phyloP scores from a whole-genome alignment of 2,888 invertebrate species.

The Scelioninae gen. 1 region DNA sequence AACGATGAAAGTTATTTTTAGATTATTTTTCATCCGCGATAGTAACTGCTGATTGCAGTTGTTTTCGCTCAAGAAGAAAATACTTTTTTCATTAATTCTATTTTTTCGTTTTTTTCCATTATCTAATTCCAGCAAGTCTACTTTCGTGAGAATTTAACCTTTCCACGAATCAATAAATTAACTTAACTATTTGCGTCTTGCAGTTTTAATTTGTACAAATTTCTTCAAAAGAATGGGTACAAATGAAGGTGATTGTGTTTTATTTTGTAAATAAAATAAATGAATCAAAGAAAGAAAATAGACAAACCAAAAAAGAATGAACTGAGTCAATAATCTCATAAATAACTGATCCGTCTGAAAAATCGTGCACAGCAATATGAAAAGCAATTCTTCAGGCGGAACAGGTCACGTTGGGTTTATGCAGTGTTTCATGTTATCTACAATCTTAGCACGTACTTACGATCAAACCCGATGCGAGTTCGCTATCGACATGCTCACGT shows the following conservation, averaged over 20 bases:
- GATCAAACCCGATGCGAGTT: conserved; percentile 33
- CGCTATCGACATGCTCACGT: conserved; percentile 43
- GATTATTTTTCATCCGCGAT: background rate
- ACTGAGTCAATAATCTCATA: background rate
- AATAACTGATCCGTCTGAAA: conserved; percentile 18
- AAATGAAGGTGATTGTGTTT: too few species aligned
- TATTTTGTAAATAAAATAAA: background rate
- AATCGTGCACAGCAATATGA: conserved; percentile 29
- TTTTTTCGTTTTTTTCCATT: conserved; percentile 9
- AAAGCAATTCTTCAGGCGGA: conserved; percentile 31
- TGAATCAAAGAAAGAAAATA: background rate
- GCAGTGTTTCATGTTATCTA: conserved; percentile 20
- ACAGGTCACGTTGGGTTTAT: conserved; percentile 5
- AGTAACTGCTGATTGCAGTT: background rate
- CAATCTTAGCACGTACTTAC: conserved; percentile 57
- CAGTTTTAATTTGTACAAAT: too few species aligned
- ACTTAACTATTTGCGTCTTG: too few species aligned
- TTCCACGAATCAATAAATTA: conserved; percentile 29
- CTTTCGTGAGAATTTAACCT: conserved; percentile 8
- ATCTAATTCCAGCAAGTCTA: conserved; percentile 17
- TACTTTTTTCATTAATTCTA: conserved; percentile 22
- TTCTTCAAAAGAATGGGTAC: too few species aligned
- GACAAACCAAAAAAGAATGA: background rate
- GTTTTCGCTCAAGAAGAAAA: conserved; percentile 13
- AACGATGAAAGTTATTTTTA: conserved; percentile 2